phyloP scores from a whole-genome alignment of 2,888 invertebrate genomes.

The Corbicula japonica region DNA sequence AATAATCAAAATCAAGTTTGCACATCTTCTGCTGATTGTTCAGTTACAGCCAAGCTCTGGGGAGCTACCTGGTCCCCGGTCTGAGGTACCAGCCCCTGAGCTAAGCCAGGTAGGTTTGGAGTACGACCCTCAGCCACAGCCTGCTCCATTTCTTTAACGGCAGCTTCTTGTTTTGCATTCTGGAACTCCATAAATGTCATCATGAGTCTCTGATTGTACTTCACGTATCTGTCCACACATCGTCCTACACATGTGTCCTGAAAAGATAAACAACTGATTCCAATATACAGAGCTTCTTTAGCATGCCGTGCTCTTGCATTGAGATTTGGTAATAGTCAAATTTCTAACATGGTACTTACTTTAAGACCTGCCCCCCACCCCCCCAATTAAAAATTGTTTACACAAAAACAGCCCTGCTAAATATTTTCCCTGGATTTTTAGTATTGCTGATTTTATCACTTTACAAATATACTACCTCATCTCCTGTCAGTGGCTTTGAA shows the following conservation, averaged over 20 bases:
- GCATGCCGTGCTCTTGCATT: background rate
- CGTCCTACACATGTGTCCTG: slow-evolving; percentile 88
- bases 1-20: too few species aligned
- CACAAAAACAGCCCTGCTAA: background rate
- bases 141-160: slow-evolving; percentile 59
- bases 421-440: background rate
- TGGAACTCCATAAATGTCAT: slow-evolving; percentile 89
- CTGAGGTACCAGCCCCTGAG: slow-evolving; percentile 9
- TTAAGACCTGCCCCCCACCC: background rate
- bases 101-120: slow-evolving; percentile 54
- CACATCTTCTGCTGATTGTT: too few species aligned
- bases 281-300: background rate
- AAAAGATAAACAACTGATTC: slow-evolving; percentile 44
- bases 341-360: background rate
- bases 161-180: slow-evolving; percentile 85
- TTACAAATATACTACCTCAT: slow-evolving; percentile 70
- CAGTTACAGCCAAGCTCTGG: too few species aligned
- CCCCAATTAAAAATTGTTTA: background rate
- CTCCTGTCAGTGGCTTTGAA: slow-evolving; percentile 63
- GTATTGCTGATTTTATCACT: background rate
- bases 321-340: background rate
- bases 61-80: too few species aligned
- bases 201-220: slow-evolving; percentile 89
- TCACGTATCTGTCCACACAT: slow-evolving; percentile 89
- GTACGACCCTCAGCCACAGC: slow-evolving; percentile 54